Conservation (phyloP, 2,113 vertebrate genomes). For the Dinomys branickii region DNA sequence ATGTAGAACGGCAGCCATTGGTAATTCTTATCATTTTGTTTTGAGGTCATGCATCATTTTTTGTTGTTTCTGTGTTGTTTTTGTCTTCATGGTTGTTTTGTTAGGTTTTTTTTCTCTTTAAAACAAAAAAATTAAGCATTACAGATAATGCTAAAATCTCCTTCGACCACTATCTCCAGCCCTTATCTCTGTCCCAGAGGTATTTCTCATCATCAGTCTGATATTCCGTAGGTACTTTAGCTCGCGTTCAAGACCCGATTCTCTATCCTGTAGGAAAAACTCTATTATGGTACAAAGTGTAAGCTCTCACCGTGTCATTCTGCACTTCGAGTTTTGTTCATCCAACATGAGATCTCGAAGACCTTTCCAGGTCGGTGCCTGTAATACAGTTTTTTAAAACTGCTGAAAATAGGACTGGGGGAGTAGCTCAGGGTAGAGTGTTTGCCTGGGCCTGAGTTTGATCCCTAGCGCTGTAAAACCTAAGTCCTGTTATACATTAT, state of each 20-base stretch:
- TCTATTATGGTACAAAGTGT: neutral
- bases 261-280: neutral
- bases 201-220: neutral
- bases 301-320: neutral
- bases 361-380: neutral
- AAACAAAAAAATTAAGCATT: neutral
- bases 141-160: neutral
- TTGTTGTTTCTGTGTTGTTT: too few species aligned
- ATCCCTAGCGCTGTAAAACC: neutral
- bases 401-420: rapidly evolving
- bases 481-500: neutral
- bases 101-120: neutral
- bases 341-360: neutral
- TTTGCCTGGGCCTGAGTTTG: neutral
- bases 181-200: neutral
- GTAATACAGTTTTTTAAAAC: neutral
- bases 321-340: neutral
- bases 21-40: too few species aligned
- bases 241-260: neutral
- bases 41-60: too few species aligned
- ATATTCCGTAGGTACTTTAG: neutral
- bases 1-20: too few species aligned
- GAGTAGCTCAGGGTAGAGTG: neutral
- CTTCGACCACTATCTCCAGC: neutral
- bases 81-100: too few species aligned